Evolutionary conservation across 2,113 vertebrate genomes (phyloP).

Genomic region (Anolis sagrei): DNA sequence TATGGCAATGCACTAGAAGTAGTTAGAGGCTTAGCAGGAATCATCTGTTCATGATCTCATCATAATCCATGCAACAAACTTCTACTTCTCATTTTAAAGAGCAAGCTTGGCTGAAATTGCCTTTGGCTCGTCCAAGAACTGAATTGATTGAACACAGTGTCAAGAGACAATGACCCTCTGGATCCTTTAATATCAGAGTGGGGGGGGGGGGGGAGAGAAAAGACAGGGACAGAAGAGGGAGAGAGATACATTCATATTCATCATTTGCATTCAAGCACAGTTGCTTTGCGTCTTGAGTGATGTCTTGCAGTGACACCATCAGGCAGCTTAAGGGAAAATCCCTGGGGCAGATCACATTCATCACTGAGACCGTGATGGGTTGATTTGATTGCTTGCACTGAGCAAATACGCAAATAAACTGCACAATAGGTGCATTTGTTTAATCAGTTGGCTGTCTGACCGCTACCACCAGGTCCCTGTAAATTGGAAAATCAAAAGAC

Average conservation of each 20-base stretch:
- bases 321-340: background rate
- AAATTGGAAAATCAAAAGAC: background rate
- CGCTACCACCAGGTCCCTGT: too few relatives aligned
- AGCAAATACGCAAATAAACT: background rate
- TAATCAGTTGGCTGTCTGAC: background rate
- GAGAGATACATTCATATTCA: rapidly evolving
- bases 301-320: background rate
- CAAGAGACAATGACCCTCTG: background rate
- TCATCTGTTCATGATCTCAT: background rate
- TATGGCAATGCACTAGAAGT: background rate
- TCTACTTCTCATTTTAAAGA: rapidly evolving
- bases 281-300: background rate
- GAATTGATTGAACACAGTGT: rapidly evolving
- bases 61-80: background rate
- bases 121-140: background rate
- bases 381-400: background rate
- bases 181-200: background rate
- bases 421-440: background rate
- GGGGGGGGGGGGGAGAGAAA: background rate
- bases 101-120: background rate
- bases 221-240: background rate
- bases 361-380: background rate
- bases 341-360: background rate
- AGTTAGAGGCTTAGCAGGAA: rapidly evolving
- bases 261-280: rapidly evolving